Percentiles rank a stretch among this genome's conserved stretches.
These are phyloP conservation scores for Microcebus tavaratra DNA, from an alignment of 2,113 vertebrate species.

Conservation along the genomic window DNA sequence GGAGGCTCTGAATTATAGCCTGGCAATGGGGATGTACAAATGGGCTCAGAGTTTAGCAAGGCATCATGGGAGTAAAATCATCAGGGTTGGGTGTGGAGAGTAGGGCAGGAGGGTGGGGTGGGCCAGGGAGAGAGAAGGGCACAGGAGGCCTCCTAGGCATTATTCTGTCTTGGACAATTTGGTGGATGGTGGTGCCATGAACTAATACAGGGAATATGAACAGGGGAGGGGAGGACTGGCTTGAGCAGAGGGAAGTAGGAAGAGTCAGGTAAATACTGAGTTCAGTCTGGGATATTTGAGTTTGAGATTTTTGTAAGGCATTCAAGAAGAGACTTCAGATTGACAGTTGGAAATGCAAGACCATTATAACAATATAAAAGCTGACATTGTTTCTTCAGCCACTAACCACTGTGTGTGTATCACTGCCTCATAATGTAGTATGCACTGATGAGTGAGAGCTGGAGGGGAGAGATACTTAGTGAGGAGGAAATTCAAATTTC, in stretches of 20 bases:
- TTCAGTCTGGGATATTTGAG: neutral
- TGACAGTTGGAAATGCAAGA: neutral
- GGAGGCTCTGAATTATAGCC: neutral
- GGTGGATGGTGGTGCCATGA: neutral
- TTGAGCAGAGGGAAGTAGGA: neutral
- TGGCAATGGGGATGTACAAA: neutral
- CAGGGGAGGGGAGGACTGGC: neutral
- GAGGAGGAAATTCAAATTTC: constrained; percentile 7
- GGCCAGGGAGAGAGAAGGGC: neutral
- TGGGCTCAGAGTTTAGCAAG: constrained; percentile 13
- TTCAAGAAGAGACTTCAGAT: neutral
- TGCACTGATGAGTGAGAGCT: neutral
- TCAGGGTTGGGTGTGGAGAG: neutral
- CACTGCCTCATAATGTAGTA: neutral
- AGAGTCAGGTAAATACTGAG: neutral
- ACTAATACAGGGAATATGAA: neutral
- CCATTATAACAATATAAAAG: neutral
- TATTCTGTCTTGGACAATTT: constrained; percentile 1
- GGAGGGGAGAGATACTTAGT: neutral
- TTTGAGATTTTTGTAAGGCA: constrained; percentile 5
- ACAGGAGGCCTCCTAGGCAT: neutral
- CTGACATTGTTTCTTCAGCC: neutral
- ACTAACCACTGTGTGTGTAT: neutral
- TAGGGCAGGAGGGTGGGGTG: neutral
- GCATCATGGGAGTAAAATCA: neutral